Conservation (phyloP, 2,113 vertebrate species). For the Paramormyrops kingsleyae region DNA sequence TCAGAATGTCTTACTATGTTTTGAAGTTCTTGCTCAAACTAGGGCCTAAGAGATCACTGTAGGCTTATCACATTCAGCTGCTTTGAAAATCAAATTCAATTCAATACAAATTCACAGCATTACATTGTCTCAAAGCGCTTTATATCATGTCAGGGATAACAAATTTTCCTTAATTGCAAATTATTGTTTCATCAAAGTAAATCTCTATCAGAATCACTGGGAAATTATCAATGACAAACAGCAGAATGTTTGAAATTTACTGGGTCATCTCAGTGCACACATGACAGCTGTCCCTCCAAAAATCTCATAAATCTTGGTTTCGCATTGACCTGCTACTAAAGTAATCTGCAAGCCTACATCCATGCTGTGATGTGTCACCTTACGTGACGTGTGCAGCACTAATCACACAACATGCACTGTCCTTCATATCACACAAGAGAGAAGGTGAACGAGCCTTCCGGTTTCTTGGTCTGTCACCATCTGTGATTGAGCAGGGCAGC, state of each 20-base stretch:
- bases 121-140: too few relatives aligned
- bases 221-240: neutral
- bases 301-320: neutral
- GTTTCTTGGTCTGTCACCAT: neutral
- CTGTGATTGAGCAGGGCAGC: neutral
- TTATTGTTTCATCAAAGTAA: neutral
- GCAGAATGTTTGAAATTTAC: neutral
- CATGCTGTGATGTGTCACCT: neutral
- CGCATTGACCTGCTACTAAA: neutral
- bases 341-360: neutral
- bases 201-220: neutral
- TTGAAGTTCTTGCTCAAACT: neutral
- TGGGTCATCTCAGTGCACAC: neutral
- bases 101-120: too few relatives aligned
- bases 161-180: neutral
- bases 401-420: neutral
- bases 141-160: neutral
- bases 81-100: neutral
- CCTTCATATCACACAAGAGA: neutral
- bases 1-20: neutral
- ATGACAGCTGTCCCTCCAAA: neutral
- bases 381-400: neutral
- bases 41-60: neutral
- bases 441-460: neutral
- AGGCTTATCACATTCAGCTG: slow-evolving; percentile 1